Percentiles rank a stretch among this genome's conserved stretches.
These are phyloP conservation scores for Lipophrys pholis DNA, from an alignment of 2,113 vertebrate species.

Conservation along the genomic window DNA sequence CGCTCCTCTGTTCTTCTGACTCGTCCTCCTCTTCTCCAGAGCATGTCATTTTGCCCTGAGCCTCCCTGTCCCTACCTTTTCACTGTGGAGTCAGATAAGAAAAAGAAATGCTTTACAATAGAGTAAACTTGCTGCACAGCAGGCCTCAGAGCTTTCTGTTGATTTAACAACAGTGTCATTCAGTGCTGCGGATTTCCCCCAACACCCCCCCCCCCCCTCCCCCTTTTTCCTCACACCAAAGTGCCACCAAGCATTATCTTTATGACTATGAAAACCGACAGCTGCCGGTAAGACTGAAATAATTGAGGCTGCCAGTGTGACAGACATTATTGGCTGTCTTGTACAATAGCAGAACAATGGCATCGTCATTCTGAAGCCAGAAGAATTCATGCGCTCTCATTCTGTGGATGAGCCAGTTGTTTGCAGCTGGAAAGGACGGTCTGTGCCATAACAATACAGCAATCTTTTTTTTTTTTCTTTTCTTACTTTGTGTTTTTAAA, in stretches of 20 bases:
- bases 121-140: not conserved
- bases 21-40: not conserved
- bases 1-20: not conserved
- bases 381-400: slow-evolving; percentile 17
- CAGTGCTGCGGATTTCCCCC: slow-evolving; percentile 11
- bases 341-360: slow-evolving; percentile 52
- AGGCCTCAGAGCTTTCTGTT: slow-evolving; percentile 16
- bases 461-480: not conserved
- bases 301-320: slow-evolving; percentile 51
- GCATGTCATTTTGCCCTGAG: slow-evolving; percentile 8
- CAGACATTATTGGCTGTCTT: slow-evolving; percentile 53
- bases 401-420: slow-evolving; percentile 19
- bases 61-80: not conserved
- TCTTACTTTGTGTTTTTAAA: slow-evolving; percentile 30
- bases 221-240: slow-evolving; percentile 5
- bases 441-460: slow-evolving; percentile 16
- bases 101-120: slow-evolving; percentile 17
- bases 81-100: slow-evolving; percentile 5
- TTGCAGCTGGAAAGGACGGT: slow-evolving; percentile 20
- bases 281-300: slow-evolving; percentile 60
- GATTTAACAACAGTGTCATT: slow-evolving; percentile 37
- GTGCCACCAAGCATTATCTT: slow-evolving; percentile 51
- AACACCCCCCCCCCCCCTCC: not conserved
- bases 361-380: slow-evolving; percentile 22
- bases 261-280: slow-evolving; percentile 49